These are phyloP conservation scores for Leiothrix lutea DNA, from an alignment of 2,113 vertebrate species.

Conservation along the genomic window DNA sequence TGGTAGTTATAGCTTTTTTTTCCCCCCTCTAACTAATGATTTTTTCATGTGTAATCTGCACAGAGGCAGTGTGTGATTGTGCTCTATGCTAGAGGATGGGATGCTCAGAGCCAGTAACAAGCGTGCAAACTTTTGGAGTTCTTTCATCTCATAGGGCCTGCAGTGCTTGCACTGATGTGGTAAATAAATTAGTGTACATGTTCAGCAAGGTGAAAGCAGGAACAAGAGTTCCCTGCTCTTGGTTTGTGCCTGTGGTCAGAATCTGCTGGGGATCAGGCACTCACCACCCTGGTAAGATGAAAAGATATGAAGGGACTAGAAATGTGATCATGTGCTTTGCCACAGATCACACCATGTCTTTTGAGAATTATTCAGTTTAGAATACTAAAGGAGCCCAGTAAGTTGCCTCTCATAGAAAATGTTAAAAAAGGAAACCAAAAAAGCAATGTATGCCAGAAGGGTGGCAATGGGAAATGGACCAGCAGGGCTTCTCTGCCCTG, in stretches of 20 bases:
- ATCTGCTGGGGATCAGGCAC: neutral
- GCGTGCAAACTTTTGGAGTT: neutral
- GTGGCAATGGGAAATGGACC: neutral
- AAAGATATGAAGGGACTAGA: neutral
- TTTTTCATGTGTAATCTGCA: neutral
- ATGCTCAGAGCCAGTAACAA: neutral
- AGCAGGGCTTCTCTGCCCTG: neutral
- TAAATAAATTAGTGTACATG: neutral
- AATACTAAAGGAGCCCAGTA: neutral
- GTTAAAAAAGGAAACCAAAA: neutral
- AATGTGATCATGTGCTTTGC: neutral
- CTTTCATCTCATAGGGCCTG: neutral
- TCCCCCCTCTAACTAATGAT: neutral
- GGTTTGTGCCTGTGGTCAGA: neutral
- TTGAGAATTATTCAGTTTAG: neutral
- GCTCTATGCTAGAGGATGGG: neutral
- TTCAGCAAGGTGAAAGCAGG: neutral
- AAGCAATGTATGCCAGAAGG: neutral
- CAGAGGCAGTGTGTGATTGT: rapidly evolving
- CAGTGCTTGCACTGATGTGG: neutral
- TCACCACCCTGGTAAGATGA: neutral
- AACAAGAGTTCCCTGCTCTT: neutral
- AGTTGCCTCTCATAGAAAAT: neutral
- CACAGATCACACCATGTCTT: neutral
- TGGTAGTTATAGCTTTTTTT: rapidly evolving